Base-by-base conservation (phyloP, 1,140 invertebrate genomes). In the Atta texana region DNA sequence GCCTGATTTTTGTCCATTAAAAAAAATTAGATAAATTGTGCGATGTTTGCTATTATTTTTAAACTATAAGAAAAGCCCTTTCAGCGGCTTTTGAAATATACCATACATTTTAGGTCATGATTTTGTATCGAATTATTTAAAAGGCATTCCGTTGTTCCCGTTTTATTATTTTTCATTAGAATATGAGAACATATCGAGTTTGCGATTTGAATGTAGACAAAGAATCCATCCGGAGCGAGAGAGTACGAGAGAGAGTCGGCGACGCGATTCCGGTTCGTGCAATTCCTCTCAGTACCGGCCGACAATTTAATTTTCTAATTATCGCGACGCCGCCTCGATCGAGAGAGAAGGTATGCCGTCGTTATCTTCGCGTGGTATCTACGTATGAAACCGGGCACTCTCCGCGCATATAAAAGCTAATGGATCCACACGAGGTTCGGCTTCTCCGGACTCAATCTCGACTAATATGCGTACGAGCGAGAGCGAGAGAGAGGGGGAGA, bases 241-340 rank as follows among this genome's bases (percentile, higher is more conserved):
- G 21, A 72, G 39, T 10, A 49, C 7, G 39, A 16, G 76, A 10
- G 44, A 44, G 16, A 68, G 12, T 72, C 10, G 69, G 24, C 21
- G 34, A 53, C 49, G 63, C 14, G 80, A 31, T 61, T 39, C 57
- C 55, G 34, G 14, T n/a, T 53, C 16, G 66, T 51, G 80, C 80
- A 49, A 74, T 69, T 74, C 55, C 63, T 69, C 49, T 91, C 82
- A 71, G 89, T 90, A 61, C 78, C 69, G 77, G 89, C 92, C 91
- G 93, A 94, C 93, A 93, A 94, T 94, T 95, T 95, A 95, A 95
- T 95, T 95, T 95, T 95, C 93, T 94, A 95, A 95, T 95, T 94
- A 95, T 94, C 94, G 92, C 93, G 93, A 93, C 92, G 93, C 87
- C 87, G 78, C 49, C 84, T 89, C 91, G 91, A 93, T 94, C 92